These are phyloP conservation scores for Amphiura filiformis DNA, from an alignment of 35 echinoderm and acorn worm genomes.

Conservation along the genomic window DNA sequence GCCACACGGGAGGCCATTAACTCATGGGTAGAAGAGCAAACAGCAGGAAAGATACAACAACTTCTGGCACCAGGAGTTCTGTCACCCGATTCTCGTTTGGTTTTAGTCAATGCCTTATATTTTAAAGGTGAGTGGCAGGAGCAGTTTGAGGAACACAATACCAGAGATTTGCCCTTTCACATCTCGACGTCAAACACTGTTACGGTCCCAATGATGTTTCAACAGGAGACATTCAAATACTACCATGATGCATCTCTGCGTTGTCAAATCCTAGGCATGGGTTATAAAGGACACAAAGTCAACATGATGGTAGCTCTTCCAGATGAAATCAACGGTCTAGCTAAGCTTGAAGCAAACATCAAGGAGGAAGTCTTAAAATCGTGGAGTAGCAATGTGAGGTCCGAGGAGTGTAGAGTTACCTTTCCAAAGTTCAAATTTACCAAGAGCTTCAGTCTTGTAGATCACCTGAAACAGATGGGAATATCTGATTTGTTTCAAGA, in stretches of 20 bases:
- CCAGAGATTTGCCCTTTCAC: conserved; percentile 29
- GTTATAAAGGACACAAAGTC: conserved; percentile 46
- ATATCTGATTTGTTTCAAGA: conserved; percentile 65
- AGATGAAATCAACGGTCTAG: conserved; percentile 45
- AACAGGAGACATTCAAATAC: conserved; percentile 19
- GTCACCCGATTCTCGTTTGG: too few species aligned
- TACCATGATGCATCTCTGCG: conserved; percentile 23
- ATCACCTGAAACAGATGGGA: conserved; percentile 50
- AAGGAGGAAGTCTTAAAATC: conserved; percentile 18
- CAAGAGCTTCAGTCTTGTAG: conserved; percentile 39
- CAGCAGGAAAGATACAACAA: too few species aligned
- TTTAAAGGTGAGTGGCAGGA: conserved; percentile 71
- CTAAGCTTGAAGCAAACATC: conserved; percentile 32
- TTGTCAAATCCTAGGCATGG: conserved; percentile 58
- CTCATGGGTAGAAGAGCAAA: too few species aligned
- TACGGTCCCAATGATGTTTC: conserved; percentile 56
- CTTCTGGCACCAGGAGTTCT: too few species aligned
- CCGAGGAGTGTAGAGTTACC: conserved; percentile 29
- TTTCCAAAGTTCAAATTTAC: conserved; percentile 73
- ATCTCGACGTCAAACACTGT: neutral
- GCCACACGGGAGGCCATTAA: conserved; percentile 3
- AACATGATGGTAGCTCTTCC: conserved; percentile 70
- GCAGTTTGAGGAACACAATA: conserved; percentile 32
- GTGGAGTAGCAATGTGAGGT: conserved; percentile 17
- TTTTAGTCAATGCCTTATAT: conserved; percentile 76